Evolutionary conservation across 2,113 vertebrate genomes (phyloP).

Genomic region (Bufo bufo): DNA sequence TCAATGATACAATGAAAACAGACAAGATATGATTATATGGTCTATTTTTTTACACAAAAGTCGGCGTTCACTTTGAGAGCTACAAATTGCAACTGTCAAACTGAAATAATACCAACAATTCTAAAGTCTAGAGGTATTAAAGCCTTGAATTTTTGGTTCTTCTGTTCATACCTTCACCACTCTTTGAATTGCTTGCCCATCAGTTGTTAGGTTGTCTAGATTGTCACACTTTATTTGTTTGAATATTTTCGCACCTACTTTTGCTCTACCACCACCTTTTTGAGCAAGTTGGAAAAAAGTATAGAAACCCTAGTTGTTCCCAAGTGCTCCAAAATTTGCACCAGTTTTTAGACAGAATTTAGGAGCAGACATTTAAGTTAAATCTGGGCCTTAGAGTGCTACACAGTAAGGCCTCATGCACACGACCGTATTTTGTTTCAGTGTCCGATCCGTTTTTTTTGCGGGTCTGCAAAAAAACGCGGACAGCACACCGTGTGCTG

Average conservation of each 20-base stretch:
- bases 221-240: not conserved
- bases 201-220: not conserved
- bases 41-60: conserved; percentile 31
- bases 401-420: too few relatives aligned
- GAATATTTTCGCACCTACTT: not conserved
- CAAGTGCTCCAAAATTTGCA: too few relatives aligned
- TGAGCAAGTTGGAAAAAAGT: too few relatives aligned
- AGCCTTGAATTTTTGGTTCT: not conserved
- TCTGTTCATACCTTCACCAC: not conserved
- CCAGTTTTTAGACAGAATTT: too few relatives aligned
- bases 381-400: too few relatives aligned
- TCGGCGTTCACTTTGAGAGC: conserved; percentile 11
- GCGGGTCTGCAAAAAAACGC: too few relatives aligned
- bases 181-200: not conserved
- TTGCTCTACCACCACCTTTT: too few relatives aligned
- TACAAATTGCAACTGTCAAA: not conserved
- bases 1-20: conserved; percentile 40
- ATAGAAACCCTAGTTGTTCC: too few relatives aligned
- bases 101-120: conserved; percentile 1
- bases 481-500: too few relatives aligned
- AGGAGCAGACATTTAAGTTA: too few relatives aligned
- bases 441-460: too few relatives aligned
- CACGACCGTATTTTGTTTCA: too few relatives aligned
- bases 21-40: conserved; percentile 22
- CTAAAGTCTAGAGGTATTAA: conserved; percentile 24